Percentiles rank a stretch among this genome's conserved stretches.
These are phyloP conservation scores for Embidobia sp. DNA, from an alignment of 2,888 invertebrate genomes.

Conservation along the genomic window DNA sequence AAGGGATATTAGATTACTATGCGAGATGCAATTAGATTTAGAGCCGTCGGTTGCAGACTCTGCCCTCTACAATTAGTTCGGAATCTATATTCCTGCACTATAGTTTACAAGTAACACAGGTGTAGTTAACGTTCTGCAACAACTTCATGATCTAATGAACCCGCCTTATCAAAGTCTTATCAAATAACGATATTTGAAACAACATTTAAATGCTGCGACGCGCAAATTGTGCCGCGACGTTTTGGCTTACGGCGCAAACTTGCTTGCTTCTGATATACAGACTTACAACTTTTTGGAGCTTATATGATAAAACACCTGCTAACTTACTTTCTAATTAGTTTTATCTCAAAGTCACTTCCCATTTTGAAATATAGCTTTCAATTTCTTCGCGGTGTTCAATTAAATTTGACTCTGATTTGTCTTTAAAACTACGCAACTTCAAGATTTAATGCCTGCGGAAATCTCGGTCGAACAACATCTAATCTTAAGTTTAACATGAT, in stretches of 20 bases:
- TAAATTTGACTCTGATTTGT: no score
- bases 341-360: no score
- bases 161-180: constrained; percentile 48
- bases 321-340: no score
- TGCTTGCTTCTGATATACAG: no score
- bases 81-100: constrained; percentile 34
- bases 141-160: constrained; percentile 38
- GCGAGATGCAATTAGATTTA: constrained; percentile 56
- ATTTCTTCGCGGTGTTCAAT: no score
- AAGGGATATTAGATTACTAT: constrained; percentile 55
- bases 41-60: constrained; percentile 54
- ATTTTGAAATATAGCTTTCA: no score
- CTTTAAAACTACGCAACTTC: no score
- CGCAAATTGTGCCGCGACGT: background rate
- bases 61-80: constrained; percentile 50
- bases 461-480: no score
- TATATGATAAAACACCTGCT: no score
- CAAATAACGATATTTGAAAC: constrained; percentile 35
- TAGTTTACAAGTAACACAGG: constrained; percentile 51
- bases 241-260: background rate
- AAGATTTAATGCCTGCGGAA: no score
- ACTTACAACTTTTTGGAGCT: no score
- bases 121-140: constrained; percentile 47
- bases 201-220: constrained; percentile 26
- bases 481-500: no score